Conservation (phyloP, 2,888 invertebrate species). For the Rhorus exstirpatorius region DNA sequence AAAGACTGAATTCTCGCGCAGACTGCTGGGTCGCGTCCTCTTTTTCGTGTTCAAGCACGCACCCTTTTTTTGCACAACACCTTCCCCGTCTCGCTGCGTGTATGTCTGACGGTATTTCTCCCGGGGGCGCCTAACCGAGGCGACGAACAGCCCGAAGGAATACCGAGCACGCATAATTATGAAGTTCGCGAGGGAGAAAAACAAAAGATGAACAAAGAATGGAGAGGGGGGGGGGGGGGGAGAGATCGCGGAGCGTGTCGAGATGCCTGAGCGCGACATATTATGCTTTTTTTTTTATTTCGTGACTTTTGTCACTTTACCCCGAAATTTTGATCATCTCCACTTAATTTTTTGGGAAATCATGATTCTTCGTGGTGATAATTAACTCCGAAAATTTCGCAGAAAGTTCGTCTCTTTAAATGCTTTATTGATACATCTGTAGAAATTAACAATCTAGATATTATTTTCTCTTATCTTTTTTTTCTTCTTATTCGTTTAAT, state of each 20-base stretch:
- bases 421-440: slow-evolving; percentile 70
- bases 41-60: slow-evolving; percentile 49
- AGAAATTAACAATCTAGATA: slow-evolving; percentile 68
- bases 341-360: neutral
- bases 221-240: neutral
- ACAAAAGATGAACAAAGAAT: slow-evolving; percentile 34
- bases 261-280: slow-evolving; percentile 11
- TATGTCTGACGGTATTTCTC: slow-evolving; percentile 59
- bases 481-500: slow-evolving; percentile 35
- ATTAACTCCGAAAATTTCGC: neutral
- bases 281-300: neutral
- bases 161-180: slow-evolving; percentile 66
- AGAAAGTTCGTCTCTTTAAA: slow-evolving; percentile 43
- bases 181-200: slow-evolving; percentile 52
- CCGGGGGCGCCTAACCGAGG: slow-evolving; percentile 36
- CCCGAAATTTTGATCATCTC: neutral
- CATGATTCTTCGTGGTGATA: neutral
- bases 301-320: neutral
- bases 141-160: slow-evolving; percentile 64
- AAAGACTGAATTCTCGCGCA: slow-evolving; percentile 62
- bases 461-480: slow-evolving; percentile 38
- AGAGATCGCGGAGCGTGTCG: slow-evolving; percentile 14
- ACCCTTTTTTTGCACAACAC: slow-evolving; percentile 44
- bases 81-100: neutral
- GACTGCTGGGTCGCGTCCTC: slow-evolving; percentile 58